These are phyloP conservation scores for Eurytemora carolleeae DNA, from an alignment of 1,140 invertebrate genomes.

Conservation along the genomic window DNA sequence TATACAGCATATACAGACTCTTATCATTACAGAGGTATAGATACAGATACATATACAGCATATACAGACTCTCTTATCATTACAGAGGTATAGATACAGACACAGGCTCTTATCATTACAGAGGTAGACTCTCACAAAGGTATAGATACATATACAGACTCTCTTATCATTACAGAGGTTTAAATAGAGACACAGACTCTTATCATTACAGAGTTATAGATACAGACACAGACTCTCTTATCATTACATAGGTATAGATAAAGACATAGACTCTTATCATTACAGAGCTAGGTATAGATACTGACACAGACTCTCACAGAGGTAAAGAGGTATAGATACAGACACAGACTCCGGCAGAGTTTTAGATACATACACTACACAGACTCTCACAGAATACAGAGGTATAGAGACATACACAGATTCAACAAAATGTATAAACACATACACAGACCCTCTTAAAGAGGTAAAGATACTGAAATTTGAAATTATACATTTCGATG, in stretches of 20 bases:
- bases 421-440: too few species aligned
- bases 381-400: too few species aligned
- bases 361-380: too few species aligned
- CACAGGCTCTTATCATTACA: conserved; percentile 53
- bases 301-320: conserved; percentile 49
- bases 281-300: conserved; percentile 36
- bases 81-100: conserved; percentile 40
- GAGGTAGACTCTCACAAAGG: too few species aligned
- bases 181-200: too few species aligned
- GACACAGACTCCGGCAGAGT: too few species aligned
- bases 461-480: too few species aligned
- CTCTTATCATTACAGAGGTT: too few species aligned
- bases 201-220: too few species aligned
- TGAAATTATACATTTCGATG: too few species aligned
- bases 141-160: too few species aligned
- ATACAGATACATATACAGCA: conserved; percentile 56
- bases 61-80: conserved; percentile 59
- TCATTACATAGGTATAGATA: conserved; percentile 44
- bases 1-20: conserved; percentile 62
- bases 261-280: conserved; percentile 52
- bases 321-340: conserved; percentile 42
- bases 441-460: conserved; percentile 62
- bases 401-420: too few species aligned
- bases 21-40: conserved; percentile 49
- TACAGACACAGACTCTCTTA: conserved; percentile 60